These are phyloP conservation scores for Urocolius indicus DNA, from an alignment of 2,113 vertebrate genomes.

Conservation along the genomic window DNA sequence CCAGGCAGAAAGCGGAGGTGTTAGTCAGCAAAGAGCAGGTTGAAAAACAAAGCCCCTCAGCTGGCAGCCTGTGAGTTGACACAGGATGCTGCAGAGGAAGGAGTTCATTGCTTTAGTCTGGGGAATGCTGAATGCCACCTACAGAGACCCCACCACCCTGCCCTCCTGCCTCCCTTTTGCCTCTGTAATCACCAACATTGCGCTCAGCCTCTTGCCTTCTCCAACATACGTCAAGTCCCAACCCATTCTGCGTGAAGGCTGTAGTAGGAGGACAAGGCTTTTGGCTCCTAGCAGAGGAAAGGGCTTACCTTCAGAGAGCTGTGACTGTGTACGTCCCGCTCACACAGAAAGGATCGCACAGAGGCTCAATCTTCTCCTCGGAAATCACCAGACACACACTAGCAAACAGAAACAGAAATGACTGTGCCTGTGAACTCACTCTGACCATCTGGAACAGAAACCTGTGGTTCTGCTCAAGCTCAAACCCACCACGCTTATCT, in stretches of 20 bases:
- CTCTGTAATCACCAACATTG: background rate
- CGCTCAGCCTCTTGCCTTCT: background rate
- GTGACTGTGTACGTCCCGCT: background rate
- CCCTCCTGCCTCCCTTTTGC: background rate
- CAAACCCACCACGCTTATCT: background rate
- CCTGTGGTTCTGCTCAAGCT: background rate
- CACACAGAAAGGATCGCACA: background rate
- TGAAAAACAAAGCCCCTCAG: background rate
- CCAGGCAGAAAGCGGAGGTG: slow-evolving; percentile 54
- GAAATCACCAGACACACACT: slow-evolving; percentile 54
- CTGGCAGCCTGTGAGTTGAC: background rate
- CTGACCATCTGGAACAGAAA: slow-evolving; percentile 63
- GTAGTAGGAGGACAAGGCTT: background rate
- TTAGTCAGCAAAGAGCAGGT: slow-evolving; percentile 65
- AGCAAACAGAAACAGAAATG: slow-evolving; percentile 64
- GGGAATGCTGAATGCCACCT: background rate
- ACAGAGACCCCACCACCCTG: background rate
- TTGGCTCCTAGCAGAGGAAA: background rate
- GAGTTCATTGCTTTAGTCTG: background rate
- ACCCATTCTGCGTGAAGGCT: background rate
- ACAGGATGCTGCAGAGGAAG: background rate
- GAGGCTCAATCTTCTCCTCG: background rate
- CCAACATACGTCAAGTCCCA: background rate
- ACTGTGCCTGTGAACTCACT: slow-evolving; percentile 25
- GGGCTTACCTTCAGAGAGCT: slow-evolving; percentile 48